Base-by-base conservation (phyloP, 1,140 invertebrate genomes). In the Orchestia grillus region DNA sequence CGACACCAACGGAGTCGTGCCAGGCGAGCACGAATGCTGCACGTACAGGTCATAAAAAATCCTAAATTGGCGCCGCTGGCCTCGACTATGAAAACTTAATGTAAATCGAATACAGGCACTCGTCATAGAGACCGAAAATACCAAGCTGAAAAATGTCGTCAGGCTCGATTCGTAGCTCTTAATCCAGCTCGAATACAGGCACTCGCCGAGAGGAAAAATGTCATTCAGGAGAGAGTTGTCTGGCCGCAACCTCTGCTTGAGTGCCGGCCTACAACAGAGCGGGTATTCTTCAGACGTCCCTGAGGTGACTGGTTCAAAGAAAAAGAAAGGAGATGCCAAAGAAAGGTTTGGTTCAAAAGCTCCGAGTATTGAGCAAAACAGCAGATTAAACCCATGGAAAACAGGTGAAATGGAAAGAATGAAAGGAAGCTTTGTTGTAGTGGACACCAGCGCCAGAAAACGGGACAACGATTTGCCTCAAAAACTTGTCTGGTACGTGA, bases 341-440 rank as follows among this genome's bases (percentile, higher is more conserved):
- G 92, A 94, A 94, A 94, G 92, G 92, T 94, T 94, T 94, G 92
- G 44, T 47, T 94, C 92, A 94, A 94, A 94, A 94, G 92, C 92
- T 44, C 44, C 23, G 44, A n/a, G 92, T 94, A 94, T 94, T 94
- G 92, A 94, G 92, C 92, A 94, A 94, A 94, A 94, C 92, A 94
- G 92, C 92, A 44, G 92, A 94, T 94, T 94, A 94, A 94, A 47
- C 92, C 92, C 92, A 94, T 94, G 92, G 92, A 94, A 94, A 94
- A 94, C 92, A 94, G 92, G 92, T 94, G 92, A 94, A 94, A 94
- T 94, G 92, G 92, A 94, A 94, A 94, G 92, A 94, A 42, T 94
- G 92, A 94, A 94, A 45, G 92, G 92, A 19, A 45, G 92, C 92
- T 44, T 94, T 94, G 92, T 94, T 47, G 44, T 44, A 45, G 43